phyloP scores from a whole-genome alignment of 1,140 invertebrate species.

The Lepidotrigona ventralis region DNA sequence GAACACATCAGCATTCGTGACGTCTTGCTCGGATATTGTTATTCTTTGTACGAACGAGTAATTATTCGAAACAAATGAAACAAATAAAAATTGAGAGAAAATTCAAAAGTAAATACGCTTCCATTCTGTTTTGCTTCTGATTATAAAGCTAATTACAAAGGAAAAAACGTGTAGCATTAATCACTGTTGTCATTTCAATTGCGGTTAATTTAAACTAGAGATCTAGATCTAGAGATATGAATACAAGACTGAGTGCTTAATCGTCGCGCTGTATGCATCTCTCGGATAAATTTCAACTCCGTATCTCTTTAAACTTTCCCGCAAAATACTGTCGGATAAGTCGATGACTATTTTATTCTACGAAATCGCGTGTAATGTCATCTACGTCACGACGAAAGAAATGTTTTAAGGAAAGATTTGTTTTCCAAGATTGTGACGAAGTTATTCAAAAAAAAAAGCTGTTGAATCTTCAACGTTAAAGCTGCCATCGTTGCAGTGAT shows the following conservation, averaged over 20 bases:
- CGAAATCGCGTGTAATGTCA: neutral
- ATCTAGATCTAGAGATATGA: neutral
- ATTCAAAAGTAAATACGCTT: neutral
- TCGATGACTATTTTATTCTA: neutral
- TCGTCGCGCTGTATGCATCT: neutral
- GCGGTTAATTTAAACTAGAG: neutral
- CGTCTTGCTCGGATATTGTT: neutral
- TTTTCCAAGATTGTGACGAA: neutral
- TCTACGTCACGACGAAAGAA: no score
- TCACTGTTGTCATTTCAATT: neutral
- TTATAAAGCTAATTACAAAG: neutral
- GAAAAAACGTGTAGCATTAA: neutral
- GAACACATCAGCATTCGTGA: neutral
- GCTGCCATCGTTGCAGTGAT: neutral
- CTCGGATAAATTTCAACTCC: neutral
- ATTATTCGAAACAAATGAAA: no score
- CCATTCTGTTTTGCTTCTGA: neutral
- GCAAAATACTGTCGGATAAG: neutral
- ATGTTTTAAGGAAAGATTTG: neutral
- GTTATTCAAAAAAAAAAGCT: neutral
- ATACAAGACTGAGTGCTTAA: neutral
- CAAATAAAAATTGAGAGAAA: neutral
- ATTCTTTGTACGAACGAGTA: neutral
- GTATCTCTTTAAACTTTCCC: neutral
- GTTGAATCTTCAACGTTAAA: neutral